Evolutionary conservation across 2,113 vertebrate genomes (phyloP), one percentile per base, ranked within the genome.

Genomic region (Calypte anna): DNA sequence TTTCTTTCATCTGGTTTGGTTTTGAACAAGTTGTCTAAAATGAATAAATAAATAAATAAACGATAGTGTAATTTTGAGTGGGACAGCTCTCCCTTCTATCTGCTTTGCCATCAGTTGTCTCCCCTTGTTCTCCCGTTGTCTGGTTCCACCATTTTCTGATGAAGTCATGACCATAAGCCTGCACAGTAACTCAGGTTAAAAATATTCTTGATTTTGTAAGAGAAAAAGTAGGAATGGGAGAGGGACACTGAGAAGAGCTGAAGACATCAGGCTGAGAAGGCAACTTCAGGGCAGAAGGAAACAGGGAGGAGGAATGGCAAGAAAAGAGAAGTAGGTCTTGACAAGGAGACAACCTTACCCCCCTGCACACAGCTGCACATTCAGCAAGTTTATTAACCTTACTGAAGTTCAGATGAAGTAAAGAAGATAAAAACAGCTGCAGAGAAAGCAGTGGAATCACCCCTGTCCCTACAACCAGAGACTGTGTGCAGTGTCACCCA

Each of bases 401-500:
- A 40, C 11, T 40, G 40, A 43, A 55, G 17, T 53, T 79, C 68
- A 88, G 17, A 69, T 7, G 13, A 86, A 67, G 20, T 27, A 61
- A 75, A 73, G 24, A 51, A 53, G n/a, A 46, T 17, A 40, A 46
- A 70, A 77, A 24, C 48, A 72, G 43, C 57, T 89, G 38, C 33
- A 78, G 28, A 69, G 73, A 63, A 70, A 82, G 57, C 61, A 86
- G 66, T 2, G 0, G 33, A 31, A 43, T 28, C 38, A 19, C 14
- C 54, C 31, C 31, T 16, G 14, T 13, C 33, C 18, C 53, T 62
- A 6, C 22, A 20, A 46, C 6, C 13, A 43, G 48, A 19, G 7
- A 36, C 14, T 24, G 44, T 2, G 0, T n/a, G 21, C 1, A 1
- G 43, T 1, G 0, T 5, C 33, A 36, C 16, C 5, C 28, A 80